Conservation (phyloP, 2,113 vertebrate species). For the Helogale parvula region DNA sequence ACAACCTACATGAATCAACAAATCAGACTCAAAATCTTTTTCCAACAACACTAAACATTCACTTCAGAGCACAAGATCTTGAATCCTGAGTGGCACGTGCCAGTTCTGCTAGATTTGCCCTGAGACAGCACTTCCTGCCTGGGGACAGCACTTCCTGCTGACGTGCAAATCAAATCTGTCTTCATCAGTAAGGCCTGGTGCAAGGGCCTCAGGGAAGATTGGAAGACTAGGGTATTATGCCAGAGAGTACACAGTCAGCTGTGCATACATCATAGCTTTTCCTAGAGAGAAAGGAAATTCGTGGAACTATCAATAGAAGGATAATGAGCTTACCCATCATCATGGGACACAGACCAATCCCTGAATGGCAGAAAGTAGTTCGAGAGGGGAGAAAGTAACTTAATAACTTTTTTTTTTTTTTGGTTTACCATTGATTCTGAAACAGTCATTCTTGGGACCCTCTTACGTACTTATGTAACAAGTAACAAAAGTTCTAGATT, state of each 20-base stretch:
- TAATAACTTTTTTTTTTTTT: neutral
- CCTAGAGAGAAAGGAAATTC: neutral
- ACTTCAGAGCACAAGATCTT: neutral
- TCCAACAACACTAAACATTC: conserved; percentile 57
- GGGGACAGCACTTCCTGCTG: conserved; percentile 72
- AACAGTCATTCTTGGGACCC: neutral
- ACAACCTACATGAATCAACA: conserved; percentile 39
- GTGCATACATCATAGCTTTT: neutral
- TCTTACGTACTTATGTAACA: neutral
- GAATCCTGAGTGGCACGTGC: neutral
- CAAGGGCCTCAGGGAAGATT: conserved; percentile 34
- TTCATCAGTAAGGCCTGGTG: conserved; percentile 1
- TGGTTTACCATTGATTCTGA: neutral
- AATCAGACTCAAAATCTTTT: conserved; percentile 65
- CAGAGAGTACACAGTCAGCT: neutral
- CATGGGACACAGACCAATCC: neutral
- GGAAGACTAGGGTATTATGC: neutral
- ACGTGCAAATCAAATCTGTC: conserved; percentile 56
- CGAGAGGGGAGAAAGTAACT: neutral
- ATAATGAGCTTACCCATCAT: neutral
- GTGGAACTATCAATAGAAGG: neutral
- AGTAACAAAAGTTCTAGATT: neutral
- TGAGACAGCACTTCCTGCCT: conserved; percentile 66
- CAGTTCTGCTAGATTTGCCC: conserved; percentile 47
- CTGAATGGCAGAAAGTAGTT: neutral